A percentile compares a stretch with the other conserved stretches of the same genome.
Conservation (phyloP, 2,113 vertebrate species). For the Ramphastos sulfuratus region DNA sequence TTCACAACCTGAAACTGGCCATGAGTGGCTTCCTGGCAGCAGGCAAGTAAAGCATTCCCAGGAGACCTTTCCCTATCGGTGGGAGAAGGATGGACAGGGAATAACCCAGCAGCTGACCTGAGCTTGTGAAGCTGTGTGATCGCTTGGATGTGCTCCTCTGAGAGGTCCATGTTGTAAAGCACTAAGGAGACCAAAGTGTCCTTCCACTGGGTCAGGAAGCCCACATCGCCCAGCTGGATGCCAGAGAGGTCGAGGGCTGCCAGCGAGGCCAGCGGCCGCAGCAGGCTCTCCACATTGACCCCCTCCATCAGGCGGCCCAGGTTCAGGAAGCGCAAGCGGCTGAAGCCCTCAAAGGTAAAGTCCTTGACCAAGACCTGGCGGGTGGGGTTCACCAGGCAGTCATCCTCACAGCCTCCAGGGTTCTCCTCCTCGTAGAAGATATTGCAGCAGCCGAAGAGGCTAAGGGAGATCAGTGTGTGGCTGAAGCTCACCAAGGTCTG, state of each 20-base stretch:
- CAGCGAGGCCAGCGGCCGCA: slow-evolving; percentile 84
- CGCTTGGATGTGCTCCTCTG: slow-evolving; percentile 88
- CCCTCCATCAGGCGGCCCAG: slow-evolving; percentile 87
- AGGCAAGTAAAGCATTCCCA: neutral
- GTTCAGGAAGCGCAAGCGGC: slow-evolving; percentile 90
- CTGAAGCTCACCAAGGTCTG: slow-evolving; percentile 88
- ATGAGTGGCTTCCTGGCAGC: neutral
- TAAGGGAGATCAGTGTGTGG: slow-evolving; percentile 90
- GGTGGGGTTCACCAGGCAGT: slow-evolving; percentile 83
- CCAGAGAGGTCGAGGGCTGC: slow-evolving; percentile 90
- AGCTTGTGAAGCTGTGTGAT: slow-evolving; percentile 88
- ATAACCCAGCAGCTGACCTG: slow-evolving; percentile 78
- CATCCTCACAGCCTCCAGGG: slow-evolving; percentile 86
- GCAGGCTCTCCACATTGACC: slow-evolving; percentile 85
- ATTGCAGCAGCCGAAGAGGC: slow-evolving; percentile 91
- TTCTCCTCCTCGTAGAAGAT: slow-evolving; percentile 91
- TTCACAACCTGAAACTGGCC: neutral
- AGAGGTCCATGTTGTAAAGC: slow-evolving; percentile 96
- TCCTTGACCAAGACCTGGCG: slow-evolving; percentile 87
- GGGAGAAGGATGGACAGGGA: neutral
- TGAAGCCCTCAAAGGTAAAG: slow-evolving; percentile 94
- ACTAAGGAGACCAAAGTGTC: slow-evolving; percentile 92
- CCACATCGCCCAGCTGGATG: slow-evolving; percentile 84
- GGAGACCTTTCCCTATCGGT: neutral
- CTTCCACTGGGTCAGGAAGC: slow-evolving; percentile 93